Evolutionary conservation across 2,888 invertebrate genomes (phyloP).

Genomic region (Euclidia mi): DNA sequence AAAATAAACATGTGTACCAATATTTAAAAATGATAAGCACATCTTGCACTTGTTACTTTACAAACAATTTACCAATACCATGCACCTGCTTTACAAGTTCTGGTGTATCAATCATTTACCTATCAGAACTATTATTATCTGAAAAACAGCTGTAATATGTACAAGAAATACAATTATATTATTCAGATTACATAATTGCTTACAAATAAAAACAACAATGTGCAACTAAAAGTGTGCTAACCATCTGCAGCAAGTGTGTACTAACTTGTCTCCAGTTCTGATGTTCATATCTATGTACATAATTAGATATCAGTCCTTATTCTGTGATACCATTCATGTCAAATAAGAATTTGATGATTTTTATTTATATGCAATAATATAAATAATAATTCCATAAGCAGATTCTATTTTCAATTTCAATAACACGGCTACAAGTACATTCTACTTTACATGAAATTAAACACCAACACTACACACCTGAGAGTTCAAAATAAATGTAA

Average conservation of each 20-base stretch:
- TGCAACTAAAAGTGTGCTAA: neutral
- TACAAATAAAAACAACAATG: neutral
- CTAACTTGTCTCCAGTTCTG: no score
- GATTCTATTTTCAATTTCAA: conserved; percentile 11
- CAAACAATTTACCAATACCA: neutral
- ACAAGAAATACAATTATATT: neutral
- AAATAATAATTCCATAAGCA: conserved; percentile 14
- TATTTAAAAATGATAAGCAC: conserved; percentile 35
- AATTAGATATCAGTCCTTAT: conserved; percentile 18
- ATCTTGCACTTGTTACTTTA: conserved; percentile 21
- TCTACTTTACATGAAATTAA: neutral
- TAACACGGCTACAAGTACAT: conserved; percentile 5
- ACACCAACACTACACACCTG: conserved; percentile 14
- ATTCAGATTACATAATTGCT: neutral
- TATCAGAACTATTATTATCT: neutral
- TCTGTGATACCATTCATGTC: conserved; percentile 20
- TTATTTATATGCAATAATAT: conserved; percentile 22
- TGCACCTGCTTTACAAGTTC: conserved; percentile 26
- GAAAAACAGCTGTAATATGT: conserved; percentile 2
- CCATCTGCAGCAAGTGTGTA: no score
- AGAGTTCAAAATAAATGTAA: conserved; percentile 27
- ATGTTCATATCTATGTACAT: conserved; percentile 1
- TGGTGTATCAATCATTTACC: conserved; percentile 15
- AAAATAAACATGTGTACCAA: conserved; percentile 10
- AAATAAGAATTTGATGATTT: conserved; percentile 40